Evolutionary conservation across 1,140 invertebrate species (phyloP).

Genomic region (Brachionus rubens): DNA sequence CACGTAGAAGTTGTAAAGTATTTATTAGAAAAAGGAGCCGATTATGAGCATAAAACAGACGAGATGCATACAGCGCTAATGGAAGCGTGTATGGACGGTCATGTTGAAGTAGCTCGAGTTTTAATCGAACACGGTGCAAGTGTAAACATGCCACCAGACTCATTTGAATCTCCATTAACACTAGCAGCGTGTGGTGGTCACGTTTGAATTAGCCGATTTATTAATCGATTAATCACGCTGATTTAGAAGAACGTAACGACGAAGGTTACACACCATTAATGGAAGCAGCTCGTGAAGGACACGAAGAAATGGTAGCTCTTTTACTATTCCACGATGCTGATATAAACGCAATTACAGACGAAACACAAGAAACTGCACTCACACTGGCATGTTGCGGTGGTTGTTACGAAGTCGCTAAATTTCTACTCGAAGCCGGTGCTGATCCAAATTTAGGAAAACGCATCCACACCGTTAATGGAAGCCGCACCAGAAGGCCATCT

Average conservation of each 20-base stretch:
- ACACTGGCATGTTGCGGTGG: constrained; percentile 95
- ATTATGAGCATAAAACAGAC: constrained; percentile 80
- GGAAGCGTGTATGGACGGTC: constrained; percentile 99
- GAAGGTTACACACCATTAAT: constrained; percentile 96
- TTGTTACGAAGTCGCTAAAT: constrained; percentile 93
- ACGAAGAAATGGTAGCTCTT: constrained; percentile 94
- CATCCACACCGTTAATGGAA: constrained; percentile 95
- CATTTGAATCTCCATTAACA: constrained; percentile 96
- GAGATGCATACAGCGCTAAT: constrained; percentile 99
- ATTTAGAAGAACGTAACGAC: constrained; percentile 97
- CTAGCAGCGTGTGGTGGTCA: constrained; percentile 96
- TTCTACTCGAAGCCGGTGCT: constrained; percentile 88
- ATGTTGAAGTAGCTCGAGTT: constrained; percentile 65
- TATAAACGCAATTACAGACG: constrained; percentile 93
- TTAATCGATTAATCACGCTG: constrained; percentile 91
- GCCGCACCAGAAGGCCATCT: constrained; percentile 93
- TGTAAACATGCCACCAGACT: constrained; percentile 69
- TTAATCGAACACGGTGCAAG: constrained; percentile 71
- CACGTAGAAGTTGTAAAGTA: constrained; percentile 68
- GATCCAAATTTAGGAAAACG: constrained; percentile 80
- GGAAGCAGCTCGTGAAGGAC: constrained; percentile 93
- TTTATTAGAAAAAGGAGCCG: constrained; percentile 60
- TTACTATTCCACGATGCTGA: constrained; percentile 89
- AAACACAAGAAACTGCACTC: constrained; percentile 94
- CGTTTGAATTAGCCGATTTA: constrained; percentile 84